phyloP scores from a whole-genome alignment of 2,113 vertebrate genomes.

The Arvicanthis niloticus region DNA sequence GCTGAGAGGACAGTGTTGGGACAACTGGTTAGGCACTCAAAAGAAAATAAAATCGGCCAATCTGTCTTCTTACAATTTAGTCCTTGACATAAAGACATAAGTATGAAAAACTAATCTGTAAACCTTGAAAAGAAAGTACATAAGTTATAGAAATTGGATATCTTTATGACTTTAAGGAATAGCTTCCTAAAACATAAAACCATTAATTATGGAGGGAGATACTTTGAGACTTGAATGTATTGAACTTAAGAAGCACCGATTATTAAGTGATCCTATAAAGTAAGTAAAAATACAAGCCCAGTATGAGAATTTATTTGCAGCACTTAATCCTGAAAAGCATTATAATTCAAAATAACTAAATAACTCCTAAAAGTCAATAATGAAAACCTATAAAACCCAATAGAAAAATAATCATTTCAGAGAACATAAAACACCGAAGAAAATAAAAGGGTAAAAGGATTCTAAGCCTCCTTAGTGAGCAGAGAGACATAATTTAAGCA shows the following conservation, averaged over 20 bases:
- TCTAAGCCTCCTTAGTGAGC: slow-evolving; percentile 2
- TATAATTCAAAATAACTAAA: slow-evolving; percentile 54
- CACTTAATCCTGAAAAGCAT: slow-evolving; percentile 15
- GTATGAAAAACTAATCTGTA: neutral
- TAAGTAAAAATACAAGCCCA: slow-evolving; percentile 3
- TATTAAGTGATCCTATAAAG: slow-evolving; percentile 30
- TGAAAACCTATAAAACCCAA: slow-evolving; percentile 43
- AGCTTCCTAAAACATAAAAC: neutral
- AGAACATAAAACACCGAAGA: slow-evolving; percentile 36
- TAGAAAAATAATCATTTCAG: slow-evolving; percentile 31
- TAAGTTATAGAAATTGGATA: neutral
- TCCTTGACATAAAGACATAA: neutral
- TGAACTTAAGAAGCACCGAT: slow-evolving; percentile 8
- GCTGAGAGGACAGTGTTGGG: neutral
- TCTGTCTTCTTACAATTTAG: neutral
- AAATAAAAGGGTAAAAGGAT: slow-evolving; percentile 27
- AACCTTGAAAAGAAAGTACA: neutral
- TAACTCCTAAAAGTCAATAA: slow-evolving; percentile 47
- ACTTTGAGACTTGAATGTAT: neutral
- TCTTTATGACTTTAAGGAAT: neutral
- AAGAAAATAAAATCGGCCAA: slow-evolving; percentile 15
- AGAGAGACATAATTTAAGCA: neutral
- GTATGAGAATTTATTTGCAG: slow-evolving; percentile 29
- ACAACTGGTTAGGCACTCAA: neutral
- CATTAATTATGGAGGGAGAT: neutral